Base-by-base conservation (phyloP, 2,113 vertebrate genomes). In the Microtus richardsoni region DNA sequence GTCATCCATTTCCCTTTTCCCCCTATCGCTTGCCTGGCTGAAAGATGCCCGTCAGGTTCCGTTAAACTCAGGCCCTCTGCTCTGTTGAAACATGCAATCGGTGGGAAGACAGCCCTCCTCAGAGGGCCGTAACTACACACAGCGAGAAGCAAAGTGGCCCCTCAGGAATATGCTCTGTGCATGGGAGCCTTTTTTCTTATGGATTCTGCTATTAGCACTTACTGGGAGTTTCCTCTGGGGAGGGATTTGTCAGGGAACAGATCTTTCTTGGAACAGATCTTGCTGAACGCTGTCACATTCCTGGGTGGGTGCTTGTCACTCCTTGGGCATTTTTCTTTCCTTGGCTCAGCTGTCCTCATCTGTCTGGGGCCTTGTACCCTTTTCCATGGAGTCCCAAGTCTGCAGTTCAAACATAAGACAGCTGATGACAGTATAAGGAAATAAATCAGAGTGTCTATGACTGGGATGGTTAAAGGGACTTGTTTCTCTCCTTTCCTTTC, bases 181-280 rank as follows among this genome's bases (percentile, higher is more conserved):
- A 54, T 9, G 21, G 95, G 77, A 82, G 92, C 1, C 85, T 92
- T 95, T 88, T 54, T 95, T 89, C 95, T 92, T 91, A 95, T 71
- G 77, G 92, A 96, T 95, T 89, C 96, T 95, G 97, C 94, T 83
- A 75, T 97, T 96, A 96, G 86, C 96, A 84, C 96, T 96, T 97
- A 62, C 54, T 89, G 83, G 54, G 70, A 91, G 91, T 96, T 95
- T 78, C 39, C 93, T 92, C 93, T 91, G 28, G 88, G 60, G 96
- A 89, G 44, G 21, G 5, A 52, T 97, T 94, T 96, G 82, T 96
- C 93, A 92, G 1, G 36, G 75, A 91, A 22, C 70, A 75, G 91
- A 87, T 84, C 80, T 91, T 93, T 33, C 79, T 66, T 24, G 64
- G 64, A 80, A 91, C 62, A 89, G 78, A 95, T 97, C 91, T 96